These are phyloP conservation scores for Brachyhypopomus occidentalis DNA, from an alignment of 2,113 vertebrate species.

Conservation along the genomic window DNA sequence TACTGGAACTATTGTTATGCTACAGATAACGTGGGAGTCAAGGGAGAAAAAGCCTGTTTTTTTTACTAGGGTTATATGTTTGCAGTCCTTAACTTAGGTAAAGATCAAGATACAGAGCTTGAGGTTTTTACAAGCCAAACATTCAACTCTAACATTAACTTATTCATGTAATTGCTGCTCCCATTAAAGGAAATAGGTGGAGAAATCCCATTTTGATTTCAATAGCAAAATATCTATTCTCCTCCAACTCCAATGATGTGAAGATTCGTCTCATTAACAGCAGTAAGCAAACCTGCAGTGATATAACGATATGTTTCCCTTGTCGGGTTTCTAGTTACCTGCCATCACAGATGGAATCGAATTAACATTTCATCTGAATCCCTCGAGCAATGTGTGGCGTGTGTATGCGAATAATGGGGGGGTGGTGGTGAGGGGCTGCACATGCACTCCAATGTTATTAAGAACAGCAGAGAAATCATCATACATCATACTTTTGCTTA, in stretches of 20 bases:
- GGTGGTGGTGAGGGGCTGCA: background rate
- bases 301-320: constrained; percentile 24
- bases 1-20: background rate
- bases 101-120: background rate
- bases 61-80: background rate
- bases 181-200: background rate
- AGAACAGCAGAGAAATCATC: constrained; percentile 10
- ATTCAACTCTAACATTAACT: background rate
- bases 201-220: constrained; percentile 1
- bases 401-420: background rate
- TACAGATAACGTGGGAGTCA: background rate
- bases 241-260: background rate
- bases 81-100: background rate
- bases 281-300: background rate
- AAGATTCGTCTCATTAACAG: background rate
- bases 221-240: background rate
- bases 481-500: constrained; percentile 3
- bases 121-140: background rate
- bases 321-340: constrained; percentile 18
- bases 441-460: background rate
- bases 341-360: constrained; percentile 3
- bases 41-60: background rate
- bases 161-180: background rate
- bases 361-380: constrained; percentile 19
- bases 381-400: background rate